A percentile compares a stretch with the other conserved stretches of the same genome.
Conservation (phyloP, 30 jellyfish, hydroid and myxozoan genomes). For the Turritopsis dohrnii region DNA sequence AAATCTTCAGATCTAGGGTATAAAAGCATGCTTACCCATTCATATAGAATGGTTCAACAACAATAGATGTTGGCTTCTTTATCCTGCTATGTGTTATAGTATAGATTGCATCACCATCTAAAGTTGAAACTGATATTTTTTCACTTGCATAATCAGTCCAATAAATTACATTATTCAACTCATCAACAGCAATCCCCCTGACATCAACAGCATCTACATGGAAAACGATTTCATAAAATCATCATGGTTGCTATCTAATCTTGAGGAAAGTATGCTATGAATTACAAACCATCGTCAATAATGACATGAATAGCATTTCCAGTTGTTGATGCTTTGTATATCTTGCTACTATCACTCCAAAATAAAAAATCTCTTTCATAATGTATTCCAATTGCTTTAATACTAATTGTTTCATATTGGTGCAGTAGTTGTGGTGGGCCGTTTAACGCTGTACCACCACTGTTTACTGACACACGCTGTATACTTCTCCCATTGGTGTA, state of each 20-base stretch:
- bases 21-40: background rate
- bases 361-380: background rate
- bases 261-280: too few relatives aligned
- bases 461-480: background rate
- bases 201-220: background rate
- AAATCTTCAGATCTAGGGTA: too few relatives aligned
- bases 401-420: background rate
- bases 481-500: background rate
- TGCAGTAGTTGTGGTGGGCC: background rate
- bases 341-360: background rate
- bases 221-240: too few relatives aligned
- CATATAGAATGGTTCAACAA: background rate
- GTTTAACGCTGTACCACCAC: background rate
- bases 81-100: background rate
- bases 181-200: constrained; percentile 10
- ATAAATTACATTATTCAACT: background rate
- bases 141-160: background rate
- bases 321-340: background rate
- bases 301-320: background rate
- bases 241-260: too few relatives aligned
- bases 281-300: background rate
- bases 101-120: background rate
- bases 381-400: background rate
- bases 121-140: background rate
- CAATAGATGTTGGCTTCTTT: constrained; percentile 10